phyloP scores from a whole-genome alignment of 35 echinoderm and acorn worm genomes.

The Hemicentrotus pulcherrimus region DNA sequence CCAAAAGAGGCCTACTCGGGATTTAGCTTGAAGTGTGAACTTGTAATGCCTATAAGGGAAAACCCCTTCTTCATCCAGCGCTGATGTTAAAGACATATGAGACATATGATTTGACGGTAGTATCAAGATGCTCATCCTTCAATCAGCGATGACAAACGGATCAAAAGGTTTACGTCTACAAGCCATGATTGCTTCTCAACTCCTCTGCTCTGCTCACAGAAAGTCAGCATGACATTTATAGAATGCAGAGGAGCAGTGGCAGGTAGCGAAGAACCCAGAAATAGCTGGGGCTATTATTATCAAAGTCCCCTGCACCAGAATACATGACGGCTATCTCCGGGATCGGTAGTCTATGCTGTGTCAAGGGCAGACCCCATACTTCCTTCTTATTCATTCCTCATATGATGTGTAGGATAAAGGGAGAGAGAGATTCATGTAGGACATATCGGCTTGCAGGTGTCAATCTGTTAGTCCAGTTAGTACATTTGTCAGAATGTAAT shows the following conservation, averaged over 20 bases:
- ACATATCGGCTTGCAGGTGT: too few relatives aligned
- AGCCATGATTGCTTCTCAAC: neutral
- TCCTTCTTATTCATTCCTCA: too few relatives aligned
- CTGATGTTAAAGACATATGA: neutral
- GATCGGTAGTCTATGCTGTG: neutral
- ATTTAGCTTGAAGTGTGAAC: neutral
- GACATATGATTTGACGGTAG: neutral
- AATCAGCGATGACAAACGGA: neutral
- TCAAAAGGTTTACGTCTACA: neutral
- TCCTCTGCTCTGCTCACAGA: neutral
- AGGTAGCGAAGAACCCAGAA: neutral
- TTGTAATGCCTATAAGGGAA: neutral
- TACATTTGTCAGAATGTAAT: too few relatives aligned
- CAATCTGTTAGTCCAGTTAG: too few relatives aligned
- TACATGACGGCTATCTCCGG: neutral
- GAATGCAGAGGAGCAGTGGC: neutral
- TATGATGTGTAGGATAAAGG: too few relatives aligned
- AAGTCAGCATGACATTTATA: constrained; percentile 48
- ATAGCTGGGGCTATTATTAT: constrained; percentile 39
- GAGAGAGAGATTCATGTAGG: too few relatives aligned
- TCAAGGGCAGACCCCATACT: neutral
- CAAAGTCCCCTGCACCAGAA: neutral
- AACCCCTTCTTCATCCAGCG: neutral
- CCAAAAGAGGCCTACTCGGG: too few relatives aligned
- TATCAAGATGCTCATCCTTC: neutral